These are phyloP conservation scores for Polymixis lichenea DNA, from an alignment of 2,888 invertebrate species.

Conservation along the genomic window DNA sequence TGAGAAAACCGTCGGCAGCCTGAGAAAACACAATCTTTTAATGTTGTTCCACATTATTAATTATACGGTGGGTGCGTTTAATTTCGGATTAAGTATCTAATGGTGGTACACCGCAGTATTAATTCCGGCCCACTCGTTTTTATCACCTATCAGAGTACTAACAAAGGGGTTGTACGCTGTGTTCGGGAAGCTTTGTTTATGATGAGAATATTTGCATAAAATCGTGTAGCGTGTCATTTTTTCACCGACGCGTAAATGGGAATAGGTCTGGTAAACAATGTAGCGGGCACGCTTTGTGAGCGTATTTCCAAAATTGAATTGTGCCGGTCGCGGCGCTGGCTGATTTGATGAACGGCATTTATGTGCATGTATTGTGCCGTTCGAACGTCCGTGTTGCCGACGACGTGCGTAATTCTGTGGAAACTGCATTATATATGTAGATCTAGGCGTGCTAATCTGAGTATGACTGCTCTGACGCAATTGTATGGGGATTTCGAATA, in stretches of 20 bases:
- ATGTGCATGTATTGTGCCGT: slow-evolving; percentile 62
- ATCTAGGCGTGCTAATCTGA: slow-evolving; percentile 45
- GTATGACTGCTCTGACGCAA: slow-evolving; percentile 26
- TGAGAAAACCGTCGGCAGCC: slow-evolving; percentile 53
- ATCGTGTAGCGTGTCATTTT: slow-evolving; percentile 71
- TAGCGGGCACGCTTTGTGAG: slow-evolving; percentile 68
- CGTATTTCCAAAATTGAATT: slow-evolving; percentile 77
- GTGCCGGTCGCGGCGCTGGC: slow-evolving; percentile 59
- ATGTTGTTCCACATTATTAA: slow-evolving; percentile 66
- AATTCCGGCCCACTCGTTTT: slow-evolving; percentile 38
- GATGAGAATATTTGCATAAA: slow-evolving; percentile 75
- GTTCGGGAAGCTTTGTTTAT: slow-evolving; percentile 73
- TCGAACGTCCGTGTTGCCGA: slow-evolving; percentile 18
- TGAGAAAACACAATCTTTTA: slow-evolving; percentile 64
- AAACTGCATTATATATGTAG: slow-evolving; percentile 48
- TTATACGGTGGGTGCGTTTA: slow-evolving; percentile 54
- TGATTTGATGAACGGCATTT: slow-evolving; percentile 73
- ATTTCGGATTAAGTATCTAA: slow-evolving; percentile 57
- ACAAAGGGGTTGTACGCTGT: slow-evolving; percentile 49
- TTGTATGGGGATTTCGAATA: slow-evolving; percentile 45
- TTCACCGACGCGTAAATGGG: slow-evolving; percentile 67
- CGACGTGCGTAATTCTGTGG: slow-evolving; percentile 22
- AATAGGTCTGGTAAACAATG: slow-evolving; percentile 72
- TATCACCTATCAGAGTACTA: slow-evolving; percentile 43
- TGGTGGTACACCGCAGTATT: slow-evolving; percentile 41